A percentile compares a stretch with the other conserved stretches of the same genome.
These are phyloP conservation scores for Agrilus cyanescens DNA, from an alignment of 2,888 invertebrate genomes.

Conservation along the genomic window DNA sequence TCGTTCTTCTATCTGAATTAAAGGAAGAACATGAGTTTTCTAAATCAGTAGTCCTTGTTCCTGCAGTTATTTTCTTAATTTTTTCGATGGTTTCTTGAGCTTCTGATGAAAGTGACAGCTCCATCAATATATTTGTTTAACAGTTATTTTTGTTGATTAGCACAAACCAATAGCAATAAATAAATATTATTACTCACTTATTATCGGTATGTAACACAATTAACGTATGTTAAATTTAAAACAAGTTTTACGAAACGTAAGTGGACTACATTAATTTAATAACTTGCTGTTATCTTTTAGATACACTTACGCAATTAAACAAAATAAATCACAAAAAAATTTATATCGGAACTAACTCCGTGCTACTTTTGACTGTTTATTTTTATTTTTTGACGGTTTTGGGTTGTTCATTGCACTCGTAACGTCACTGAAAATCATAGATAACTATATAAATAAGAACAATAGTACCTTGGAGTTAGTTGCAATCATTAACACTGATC, in stretches of 20 bases:
- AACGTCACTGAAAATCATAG: too few species aligned
- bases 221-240: not conserved
- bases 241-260: too few species aligned
- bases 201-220: not conserved
- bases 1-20: too few species aligned
- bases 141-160: slow-evolving; percentile 12
- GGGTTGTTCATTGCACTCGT: too few species aligned
- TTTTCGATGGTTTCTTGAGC: slow-evolving; percentile 21
- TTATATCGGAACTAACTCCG: not conserved
- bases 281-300: slow-evolving; percentile 1
- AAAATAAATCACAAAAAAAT: slow-evolving; percentile 11
- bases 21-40: too few species aligned
- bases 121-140: slow-evolving; percentile 20
- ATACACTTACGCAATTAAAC: slow-evolving; percentile 2
- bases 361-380: too few species aligned
- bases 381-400: too few species aligned
- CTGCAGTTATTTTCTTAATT: slow-evolving; percentile 7
- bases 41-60: slow-evolving; percentile 6
- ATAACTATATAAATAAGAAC: too few species aligned
- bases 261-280: slow-evolving; percentile 1
- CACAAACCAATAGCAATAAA: slow-evolving; percentile 8
- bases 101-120: slow-evolving; percentile 27
- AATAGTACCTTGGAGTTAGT: too few species aligned
- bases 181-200: not conserved
- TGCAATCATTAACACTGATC: too few species aligned